phyloP scores from a whole-genome alignment of 2,888 invertebrate species.

The Hydriomena furcata region DNA sequence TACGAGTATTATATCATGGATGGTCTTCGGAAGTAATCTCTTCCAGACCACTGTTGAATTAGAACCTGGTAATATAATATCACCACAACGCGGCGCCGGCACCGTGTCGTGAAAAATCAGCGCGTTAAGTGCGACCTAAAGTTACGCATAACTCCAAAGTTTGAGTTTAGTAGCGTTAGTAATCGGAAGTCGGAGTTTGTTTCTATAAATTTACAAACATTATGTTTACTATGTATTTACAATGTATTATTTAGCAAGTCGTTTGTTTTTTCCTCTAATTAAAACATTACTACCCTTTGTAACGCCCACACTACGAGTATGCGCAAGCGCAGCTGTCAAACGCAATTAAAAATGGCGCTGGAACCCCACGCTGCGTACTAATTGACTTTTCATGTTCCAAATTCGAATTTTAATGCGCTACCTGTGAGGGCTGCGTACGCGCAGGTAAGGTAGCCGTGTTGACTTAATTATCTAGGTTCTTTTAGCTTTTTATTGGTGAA shows the following conservation, averaged over 20 bases:
- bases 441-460: conserved; percentile 40
- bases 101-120: too few relatives aligned
- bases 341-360: conserved; percentile 75
- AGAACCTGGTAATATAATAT: too few relatives aligned
- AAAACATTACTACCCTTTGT: conserved; percentile 46
- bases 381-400: conserved; percentile 81
- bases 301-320: conserved; percentile 48
- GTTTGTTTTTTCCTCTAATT: conserved; percentile 37
- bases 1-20: too few relatives aligned
- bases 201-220: too few relatives aligned
- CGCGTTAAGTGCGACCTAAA: too few relatives aligned
- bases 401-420: conserved; percentile 54
- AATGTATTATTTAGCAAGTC: conserved; percentile 8
- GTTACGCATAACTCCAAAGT: too few relatives aligned
- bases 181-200: too few relatives aligned
- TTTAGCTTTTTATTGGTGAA: conserved; percentile 37
- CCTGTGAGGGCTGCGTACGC: conserved; percentile 49
- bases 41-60: too few relatives aligned
- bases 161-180: too few relatives aligned
- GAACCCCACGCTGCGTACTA: conserved; percentile 63
- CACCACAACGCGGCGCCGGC: too few relatives aligned
- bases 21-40: too few relatives aligned
- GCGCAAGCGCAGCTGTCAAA: conserved; percentile 69
- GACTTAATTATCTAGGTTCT: conserved; percentile 47
- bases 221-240: background rate